These are phyloP conservation scores for Trididemnum nubilum DNA, from an alignment of 23 tunicate species.

Conservation along the genomic window DNA sequence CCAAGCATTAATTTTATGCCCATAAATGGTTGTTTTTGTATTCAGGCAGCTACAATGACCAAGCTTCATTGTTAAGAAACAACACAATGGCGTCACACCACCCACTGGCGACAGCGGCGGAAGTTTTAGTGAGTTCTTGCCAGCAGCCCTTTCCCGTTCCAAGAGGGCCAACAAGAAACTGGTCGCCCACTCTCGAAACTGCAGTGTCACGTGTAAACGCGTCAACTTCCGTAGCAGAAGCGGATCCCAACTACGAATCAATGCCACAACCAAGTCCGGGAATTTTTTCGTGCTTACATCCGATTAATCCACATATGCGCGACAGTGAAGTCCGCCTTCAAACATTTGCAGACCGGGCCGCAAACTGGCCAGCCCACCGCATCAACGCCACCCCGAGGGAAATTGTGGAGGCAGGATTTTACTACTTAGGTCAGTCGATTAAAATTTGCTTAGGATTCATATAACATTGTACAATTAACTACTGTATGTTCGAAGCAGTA, in stretches of 20 bases:
- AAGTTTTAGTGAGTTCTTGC: too few relatives aligned
- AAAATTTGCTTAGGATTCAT: too few relatives aligned
- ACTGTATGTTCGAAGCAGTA: constrained; percentile 19
- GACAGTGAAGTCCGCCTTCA: constrained; percentile 16
- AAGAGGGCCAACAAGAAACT: too few relatives aligned
- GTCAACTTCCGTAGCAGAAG: too few relatives aligned
- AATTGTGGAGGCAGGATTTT: constrained; percentile 39
- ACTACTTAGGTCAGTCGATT: constrained; percentile 24
- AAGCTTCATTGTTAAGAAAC: too few relatives aligned
- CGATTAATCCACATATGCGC: constrained; percentile 47
- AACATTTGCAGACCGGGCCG: constrained; percentile 13
- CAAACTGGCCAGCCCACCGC: constrained; percentile 38
- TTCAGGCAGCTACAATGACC: too few relatives aligned
- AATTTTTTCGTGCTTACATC: constrained; percentile 26
- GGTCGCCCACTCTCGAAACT: too few relatives aligned
- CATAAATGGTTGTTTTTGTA: too few relatives aligned
- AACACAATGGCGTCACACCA: too few relatives aligned
- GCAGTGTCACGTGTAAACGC: too few relatives aligned
- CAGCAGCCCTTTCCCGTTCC: too few relatives aligned
- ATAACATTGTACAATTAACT: background rate
- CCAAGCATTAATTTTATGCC: too few relatives aligned
- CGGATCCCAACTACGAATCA: background rate
- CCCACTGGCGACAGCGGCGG: background rate
- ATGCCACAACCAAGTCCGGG: background rate
- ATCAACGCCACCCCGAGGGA: constrained; percentile 40